Evolutionary conservation across 2,113 vertebrate genomes (phyloP), one percentile per base, ranked within the genome.

Genomic region (Spermophilus dauricus): DNA sequence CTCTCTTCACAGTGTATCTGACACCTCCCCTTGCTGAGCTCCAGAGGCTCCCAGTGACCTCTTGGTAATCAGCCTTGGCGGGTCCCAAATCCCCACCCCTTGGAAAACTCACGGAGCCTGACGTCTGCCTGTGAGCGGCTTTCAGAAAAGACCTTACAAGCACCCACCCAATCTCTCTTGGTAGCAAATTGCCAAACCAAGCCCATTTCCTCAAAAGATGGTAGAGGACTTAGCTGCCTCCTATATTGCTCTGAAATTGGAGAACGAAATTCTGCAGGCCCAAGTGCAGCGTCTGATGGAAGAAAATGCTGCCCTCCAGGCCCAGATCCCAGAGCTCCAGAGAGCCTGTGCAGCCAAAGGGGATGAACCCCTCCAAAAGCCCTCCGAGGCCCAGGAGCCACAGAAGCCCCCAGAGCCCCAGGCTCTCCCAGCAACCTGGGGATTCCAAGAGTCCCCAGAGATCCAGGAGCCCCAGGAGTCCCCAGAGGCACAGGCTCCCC

Each of bases 251-350:
- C 89, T 96, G 77, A 97, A 96, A 87, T 76, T 96, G 45, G 89
- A 97, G 89, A 97, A 97, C 93, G 82, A 97, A 95, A 85, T 96
- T 93, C 86, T 93, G 56, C 94, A 95, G 72, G 94, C 94, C 87
- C 92, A 93, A 90, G 77, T 97, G 86, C 90, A 96, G 86, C 3
- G 1, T 56, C 65, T 93, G n/a, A 77, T 91, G 65, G 89, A 94
- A 95, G 89, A 97, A 96, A 97, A 96, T 91, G 58, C 89, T 95
- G 77, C 72, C 76, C 73, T 94, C n/a, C 82, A 91, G 63, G 83
- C 65, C 58, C 86, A 96, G n/a, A 94, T 94, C 37, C 37, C 72
- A 96, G 94, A 93, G 92, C 10, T 93, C 89, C 89, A 97, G 86
- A 88, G 94, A 28, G 34, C 32, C 22, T 48, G 4, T 88, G 51